Evolutionary conservation across 1,140 invertebrate species (phyloP).

Genomic region (Panagrolaimus sp.): DNA sequence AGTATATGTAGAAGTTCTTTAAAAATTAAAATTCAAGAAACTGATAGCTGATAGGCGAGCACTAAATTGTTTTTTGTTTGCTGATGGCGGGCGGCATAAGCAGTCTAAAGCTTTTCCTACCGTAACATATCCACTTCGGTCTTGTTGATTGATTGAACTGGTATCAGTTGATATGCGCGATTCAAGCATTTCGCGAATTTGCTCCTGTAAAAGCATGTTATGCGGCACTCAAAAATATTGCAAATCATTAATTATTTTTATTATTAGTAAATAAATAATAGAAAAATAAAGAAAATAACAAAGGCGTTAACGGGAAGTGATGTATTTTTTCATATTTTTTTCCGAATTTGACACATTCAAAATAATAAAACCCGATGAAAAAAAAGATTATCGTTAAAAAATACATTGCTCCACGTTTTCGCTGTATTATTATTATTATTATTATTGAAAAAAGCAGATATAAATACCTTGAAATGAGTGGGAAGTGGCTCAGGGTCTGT

Average conservation of each 20-base stretch:
- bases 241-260: not conserved
- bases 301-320: not conserved
- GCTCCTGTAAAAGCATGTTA: slow-evolving; percentile 41
- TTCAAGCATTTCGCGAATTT: slow-evolving; percentile 48
- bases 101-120: slow-evolving; percentile 27
- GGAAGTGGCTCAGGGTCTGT: slow-evolving; percentile 43
- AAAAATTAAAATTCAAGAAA: no score
- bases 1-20: no score
- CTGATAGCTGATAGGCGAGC: no score
- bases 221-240: slow-evolving; percentile 24
- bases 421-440: not conserved
- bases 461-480: slow-evolving; percentile 30
- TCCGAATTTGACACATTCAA: slow-evolving; percentile 14
- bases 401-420: no score
- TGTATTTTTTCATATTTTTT: not conserved
- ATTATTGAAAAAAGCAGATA: slow-evolving; percentile 13
- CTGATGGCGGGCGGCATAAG: slow-evolving; percentile 3
- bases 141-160: slow-evolving; percentile 33
- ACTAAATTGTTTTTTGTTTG: not conserved
- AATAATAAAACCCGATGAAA: slow-evolving; percentile 25
- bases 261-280: slow-evolving; percentile 12
- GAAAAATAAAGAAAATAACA: slow-evolving; percentile 5
- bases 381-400: slow-evolving; percentile 1
- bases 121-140: slow-evolving; percentile 53
- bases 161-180: slow-evolving; percentile 39